Evolutionary conservation across 2,888 invertebrate species (phyloP).

Genomic region (Stomorhina lunata): DNA sequence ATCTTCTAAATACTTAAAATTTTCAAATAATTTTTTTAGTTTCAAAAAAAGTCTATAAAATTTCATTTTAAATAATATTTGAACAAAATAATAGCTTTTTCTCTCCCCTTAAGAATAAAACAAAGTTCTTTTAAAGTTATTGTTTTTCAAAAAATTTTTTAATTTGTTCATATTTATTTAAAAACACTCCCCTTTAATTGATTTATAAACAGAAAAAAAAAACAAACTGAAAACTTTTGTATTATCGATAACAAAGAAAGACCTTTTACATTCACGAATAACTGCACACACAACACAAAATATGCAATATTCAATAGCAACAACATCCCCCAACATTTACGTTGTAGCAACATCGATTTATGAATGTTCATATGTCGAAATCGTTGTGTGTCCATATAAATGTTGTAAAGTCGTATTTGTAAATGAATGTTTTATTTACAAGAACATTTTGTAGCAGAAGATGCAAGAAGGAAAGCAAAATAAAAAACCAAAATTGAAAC

Average conservation of each 20-base stretch:
- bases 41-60: too few species aligned
- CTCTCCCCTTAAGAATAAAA: too few species aligned
- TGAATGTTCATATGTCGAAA: constrained; percentile 11
- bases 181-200: constrained; percentile 6
- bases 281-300: too few species aligned
- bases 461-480: background rate
- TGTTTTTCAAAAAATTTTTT: too few species aligned
- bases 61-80: too few species aligned
- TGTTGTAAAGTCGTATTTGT: background rate
- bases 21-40: too few species aligned
- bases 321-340: constrained; percentile 11
- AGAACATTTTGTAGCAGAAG: constrained; percentile 7
- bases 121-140: too few species aligned
- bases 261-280: constrained; percentile 4
- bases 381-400: background rate
- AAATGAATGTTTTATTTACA: constrained; percentile 22
- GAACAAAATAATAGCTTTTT: too few species aligned
- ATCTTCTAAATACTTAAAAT: too few species aligned
- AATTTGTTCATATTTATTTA: background rate
- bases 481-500: background rate
- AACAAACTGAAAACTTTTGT: background rate
- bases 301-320: background rate
- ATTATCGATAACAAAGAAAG: constrained; percentile 9
- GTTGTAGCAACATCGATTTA: constrained; percentile 15
- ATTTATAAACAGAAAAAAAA: constrained; percentile 36